Percentiles rank a stretch among this genome's conserved stretches.
Evolutionary conservation across 2,888 invertebrate genomes (phyloP).

Genomic region (Pardosa pseudoannulata): DNA sequence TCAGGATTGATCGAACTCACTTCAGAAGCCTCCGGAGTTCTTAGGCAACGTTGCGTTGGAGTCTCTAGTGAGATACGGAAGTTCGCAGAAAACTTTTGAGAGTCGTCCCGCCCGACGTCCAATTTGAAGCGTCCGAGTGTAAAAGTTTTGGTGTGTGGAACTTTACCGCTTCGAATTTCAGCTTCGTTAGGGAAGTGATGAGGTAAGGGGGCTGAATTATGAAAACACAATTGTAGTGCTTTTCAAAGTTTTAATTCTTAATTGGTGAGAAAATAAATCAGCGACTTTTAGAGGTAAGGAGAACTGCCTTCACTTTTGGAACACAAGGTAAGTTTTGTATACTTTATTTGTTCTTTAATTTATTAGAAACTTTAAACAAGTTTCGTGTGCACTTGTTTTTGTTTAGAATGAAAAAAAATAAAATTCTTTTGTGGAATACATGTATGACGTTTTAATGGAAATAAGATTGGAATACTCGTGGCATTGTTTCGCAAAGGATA

Average conservation of each 20-base stretch:
- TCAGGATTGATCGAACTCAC: slow-evolving; percentile 53
- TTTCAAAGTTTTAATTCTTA: too few species aligned
- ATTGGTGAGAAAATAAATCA: not conserved
- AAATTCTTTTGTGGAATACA: too few species aligned
- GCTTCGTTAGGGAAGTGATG: slow-evolving; percentile 23
- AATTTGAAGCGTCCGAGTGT: slow-evolving; percentile 16
- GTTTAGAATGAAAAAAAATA: too few species aligned
- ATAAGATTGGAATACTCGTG: too few species aligned
- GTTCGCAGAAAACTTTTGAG: not conserved
- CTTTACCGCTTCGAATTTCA: not conserved
- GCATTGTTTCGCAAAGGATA: too few species aligned
- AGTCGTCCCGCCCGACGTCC: not conserved
- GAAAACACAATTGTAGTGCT: too few species aligned
- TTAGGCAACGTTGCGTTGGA: not conserved
- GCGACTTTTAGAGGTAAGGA: not conserved
- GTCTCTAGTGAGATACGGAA: not conserved
- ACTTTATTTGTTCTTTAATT: not conserved
- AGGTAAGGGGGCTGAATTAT: slow-evolving; percentile 27
- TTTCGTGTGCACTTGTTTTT: too few species aligned
- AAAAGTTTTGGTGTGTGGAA: not conserved
- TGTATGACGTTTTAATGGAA: too few species aligned
- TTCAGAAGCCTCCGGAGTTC: slow-evolving; percentile 33
- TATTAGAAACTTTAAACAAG: not conserved
- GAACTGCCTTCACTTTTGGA: not conserved
- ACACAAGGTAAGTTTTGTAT: not conserved